Conservation (phyloP, 2,797 vertebrate genomes). For the Semotilus atromaculatus region DNA sequence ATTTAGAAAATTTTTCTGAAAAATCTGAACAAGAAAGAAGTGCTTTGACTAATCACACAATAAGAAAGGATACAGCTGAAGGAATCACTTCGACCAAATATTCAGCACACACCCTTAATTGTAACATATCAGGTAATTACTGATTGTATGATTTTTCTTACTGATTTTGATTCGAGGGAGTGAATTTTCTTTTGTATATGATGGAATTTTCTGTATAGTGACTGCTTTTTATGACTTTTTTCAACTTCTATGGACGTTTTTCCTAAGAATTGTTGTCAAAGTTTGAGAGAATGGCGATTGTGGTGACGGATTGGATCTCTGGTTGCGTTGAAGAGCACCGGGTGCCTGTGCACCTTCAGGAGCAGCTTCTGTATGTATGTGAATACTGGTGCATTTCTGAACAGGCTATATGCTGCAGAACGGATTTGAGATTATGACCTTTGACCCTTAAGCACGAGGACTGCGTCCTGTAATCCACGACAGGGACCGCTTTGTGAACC, state of each 20-base stretch:
- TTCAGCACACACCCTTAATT: constrained; percentile 44
- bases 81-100: constrained; percentile 52
- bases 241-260: constrained; percentile 22
- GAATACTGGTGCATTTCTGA: constrained; percentile 17
- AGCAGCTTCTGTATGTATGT: constrained; percentile 4
- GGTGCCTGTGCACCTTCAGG: constrained; percentile 36
- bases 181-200: constrained; percentile 43
- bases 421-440: constrained; percentile 46
- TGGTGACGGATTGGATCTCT: constrained; percentile 5
- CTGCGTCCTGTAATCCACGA: constrained; percentile 26
- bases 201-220: constrained; percentile 40
- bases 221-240: constrained; percentile 42
- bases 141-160: constrained; percentile 50
- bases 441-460: constrained; percentile 16
- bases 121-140: constrained; percentile 52
- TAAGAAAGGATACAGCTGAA: constrained; percentile 43
- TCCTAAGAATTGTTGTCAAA: constrained; percentile 23
- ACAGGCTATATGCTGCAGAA: constrained; percentile 46
- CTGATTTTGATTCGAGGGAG: constrained; percentile 39
- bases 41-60: constrained; percentile 56
- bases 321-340: constrained; percentile 24
- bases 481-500: constrained; percentile 33
- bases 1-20: constrained; percentile 11
- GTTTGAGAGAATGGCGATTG: constrained; percentile 16
- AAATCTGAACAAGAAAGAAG: constrained; percentile 59